Conservation (phyloP, 2,113 vertebrate genomes). For the Seriola aureovittata region DNA sequence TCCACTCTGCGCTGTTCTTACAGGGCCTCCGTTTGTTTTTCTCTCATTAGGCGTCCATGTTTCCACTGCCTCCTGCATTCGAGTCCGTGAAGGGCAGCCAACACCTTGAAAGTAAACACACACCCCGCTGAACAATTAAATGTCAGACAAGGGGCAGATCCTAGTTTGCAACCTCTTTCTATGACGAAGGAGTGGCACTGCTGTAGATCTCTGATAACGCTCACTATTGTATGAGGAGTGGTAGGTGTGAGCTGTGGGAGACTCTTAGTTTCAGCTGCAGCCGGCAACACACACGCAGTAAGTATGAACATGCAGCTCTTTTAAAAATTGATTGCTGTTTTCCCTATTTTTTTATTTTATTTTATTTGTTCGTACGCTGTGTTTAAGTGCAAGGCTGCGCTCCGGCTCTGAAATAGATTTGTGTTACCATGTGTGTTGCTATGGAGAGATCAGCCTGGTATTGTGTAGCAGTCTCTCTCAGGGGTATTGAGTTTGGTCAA, state of each 20-base stretch:
- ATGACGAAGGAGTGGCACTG: constrained; percentile 49
- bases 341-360: constrained; percentile 23
- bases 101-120: constrained; percentile 79
- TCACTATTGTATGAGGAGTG: background rate
- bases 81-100: constrained; percentile 51
- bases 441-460: constrained; percentile 74
- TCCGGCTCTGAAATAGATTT: constrained; percentile 77
- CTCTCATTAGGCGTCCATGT: constrained; percentile 59
- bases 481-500: constrained; percentile 62
- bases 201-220: constrained; percentile 69
- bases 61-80: constrained; percentile 48
- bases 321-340: constrained; percentile 78
- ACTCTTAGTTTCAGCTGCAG: constrained; percentile 59
- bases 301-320: constrained; percentile 74
- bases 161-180: constrained; percentile 52
- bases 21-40: constrained; percentile 65
- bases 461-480: constrained; percentile 56
- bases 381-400: constrained; percentile 68
- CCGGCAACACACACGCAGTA: constrained; percentile 57
- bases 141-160: constrained; percentile 71
- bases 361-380: constrained; percentile 30
- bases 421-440: constrained; percentile 81
- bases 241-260: constrained; percentile 34
- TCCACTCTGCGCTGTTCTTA: constrained; percentile 60
- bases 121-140: constrained; percentile 64